phyloP scores from a whole-genome alignment of 2,888 invertebrate genomes.

The Lepeophtheirus nordmannii region DNA sequence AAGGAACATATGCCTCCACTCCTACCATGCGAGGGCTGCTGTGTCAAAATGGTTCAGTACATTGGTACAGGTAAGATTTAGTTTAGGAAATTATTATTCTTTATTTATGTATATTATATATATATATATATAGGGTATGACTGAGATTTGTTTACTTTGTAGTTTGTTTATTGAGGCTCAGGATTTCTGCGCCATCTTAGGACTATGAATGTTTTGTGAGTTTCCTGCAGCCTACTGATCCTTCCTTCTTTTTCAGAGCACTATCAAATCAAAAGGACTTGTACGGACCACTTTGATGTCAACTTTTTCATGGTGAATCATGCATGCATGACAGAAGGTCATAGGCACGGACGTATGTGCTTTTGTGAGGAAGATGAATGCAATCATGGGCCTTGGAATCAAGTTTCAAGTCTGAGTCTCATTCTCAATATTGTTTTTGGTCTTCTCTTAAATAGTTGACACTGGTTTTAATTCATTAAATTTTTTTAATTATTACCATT shows the following conservation, averaged over 20 bases:
- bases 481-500: too few species aligned
- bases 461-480: too few species aligned
- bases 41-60: conserved; percentile 86
- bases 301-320: conserved; percentile 95
- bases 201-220: too few species aligned
- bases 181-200: too few species aligned
- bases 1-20: conserved; percentile 55
- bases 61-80: conserved; percentile 61
- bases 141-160: too few species aligned
- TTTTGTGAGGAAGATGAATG: conserved; percentile 96
- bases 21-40: conserved; percentile 78
- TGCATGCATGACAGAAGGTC: conserved; percentile 97
- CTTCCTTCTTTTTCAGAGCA: conserved; percentile 8
- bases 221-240: too few species aligned
- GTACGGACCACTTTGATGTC: conserved; percentile 81
- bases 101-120: too few species aligned
- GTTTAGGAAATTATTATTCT: background rate
- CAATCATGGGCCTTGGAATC: conserved; percentile 34
- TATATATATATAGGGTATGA: too few species aligned
- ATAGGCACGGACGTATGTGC: conserved; percentile 74
- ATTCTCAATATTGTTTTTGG: too few species aligned
- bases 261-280: conserved; percentile 45
- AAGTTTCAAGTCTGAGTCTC: too few species aligned
- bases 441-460: too few species aligned
- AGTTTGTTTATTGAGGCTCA: too few species aligned